Percentiles rank a stretch among this genome's conserved stretches.
Conservation (phyloP, 2,113 vertebrate genomes). For the Cephalopterus ornatus region DNA sequence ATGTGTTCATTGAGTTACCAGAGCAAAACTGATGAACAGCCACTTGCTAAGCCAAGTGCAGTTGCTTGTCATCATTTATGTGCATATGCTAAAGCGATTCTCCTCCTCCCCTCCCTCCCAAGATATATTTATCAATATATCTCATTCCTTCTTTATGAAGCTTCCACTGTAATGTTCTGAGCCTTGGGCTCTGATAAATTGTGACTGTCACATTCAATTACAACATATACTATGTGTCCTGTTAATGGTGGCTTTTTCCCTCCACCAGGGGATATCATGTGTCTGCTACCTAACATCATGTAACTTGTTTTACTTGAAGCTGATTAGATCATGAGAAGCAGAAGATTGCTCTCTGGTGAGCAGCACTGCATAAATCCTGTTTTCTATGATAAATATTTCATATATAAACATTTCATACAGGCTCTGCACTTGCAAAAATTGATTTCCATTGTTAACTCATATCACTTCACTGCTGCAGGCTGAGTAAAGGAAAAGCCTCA, state of each 20-base stretch:
- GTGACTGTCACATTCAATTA: constrained; percentile 9
- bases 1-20: background rate
- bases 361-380: background rate
- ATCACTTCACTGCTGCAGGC: background rate
- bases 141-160: background rate
- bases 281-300: constrained; percentile 1
- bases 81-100: background rate
- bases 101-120: constrained; percentile 3
- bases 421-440: background rate
- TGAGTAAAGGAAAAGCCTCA: background rate
- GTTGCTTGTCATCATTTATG: constrained; percentile 9
- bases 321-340: constrained; percentile 21
- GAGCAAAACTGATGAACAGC: constrained; percentile 10
- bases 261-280: background rate
- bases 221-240: background rate
- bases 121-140: background rate
- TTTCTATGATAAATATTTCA: constrained; percentile 28
- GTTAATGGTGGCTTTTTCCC: background rate
- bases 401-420: background rate
- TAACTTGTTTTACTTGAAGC: constrained; percentile 37
- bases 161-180: background rate
- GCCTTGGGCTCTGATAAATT: constrained; percentile 11
- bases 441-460: background rate
- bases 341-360: background rate
- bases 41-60: background rate